Conservation (phyloP, 1,140 invertebrate genomes). For the Drosophila pruinosa region DNA sequence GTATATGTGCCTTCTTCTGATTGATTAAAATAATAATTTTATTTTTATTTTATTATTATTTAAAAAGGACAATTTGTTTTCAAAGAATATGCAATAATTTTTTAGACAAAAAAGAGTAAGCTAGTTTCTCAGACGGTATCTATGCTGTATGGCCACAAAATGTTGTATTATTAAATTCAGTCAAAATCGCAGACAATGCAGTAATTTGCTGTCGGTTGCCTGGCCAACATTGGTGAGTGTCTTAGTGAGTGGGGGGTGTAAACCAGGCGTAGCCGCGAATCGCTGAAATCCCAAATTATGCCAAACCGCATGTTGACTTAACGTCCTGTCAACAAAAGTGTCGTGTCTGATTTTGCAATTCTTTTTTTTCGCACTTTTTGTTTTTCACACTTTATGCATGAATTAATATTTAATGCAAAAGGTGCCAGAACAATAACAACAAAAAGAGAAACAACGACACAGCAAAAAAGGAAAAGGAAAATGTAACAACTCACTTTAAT, state of each 20-base stretch:
- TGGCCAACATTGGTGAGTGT: background rate
- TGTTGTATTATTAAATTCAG: conserved; percentile 24
- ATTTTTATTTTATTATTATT: no score
- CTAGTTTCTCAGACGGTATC: no score
- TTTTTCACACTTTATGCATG: conserved; percentile 48
- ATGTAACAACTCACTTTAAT: conserved; percentile 64
- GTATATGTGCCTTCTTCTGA: no score
- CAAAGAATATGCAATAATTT: no score
- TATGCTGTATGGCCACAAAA: background rate
- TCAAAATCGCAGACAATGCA: conserved; percentile 22
- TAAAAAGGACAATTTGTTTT: no score
- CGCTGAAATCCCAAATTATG: conserved; percentile 9
- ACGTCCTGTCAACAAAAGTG: conserved; percentile 32
- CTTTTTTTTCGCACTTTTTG: conserved; percentile 24
- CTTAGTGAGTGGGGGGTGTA: background rate
- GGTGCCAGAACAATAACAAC: conserved; percentile 36
- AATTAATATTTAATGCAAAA: conserved; percentile 67
- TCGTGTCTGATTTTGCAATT: conserved; percentile 35
- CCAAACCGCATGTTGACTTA: conserved; percentile 44
- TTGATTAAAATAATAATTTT: no score
- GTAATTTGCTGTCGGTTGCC: conserved; percentile 11
- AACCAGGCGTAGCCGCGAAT: background rate
- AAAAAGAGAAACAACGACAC: background rate
- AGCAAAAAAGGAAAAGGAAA: conserved; percentile 12
- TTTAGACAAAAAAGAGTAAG: no score